These are phyloP conservation scores for Rana temporaria DNA, from an alignment of 2,113 vertebrate genomes.

Conservation along the genomic window DNA sequence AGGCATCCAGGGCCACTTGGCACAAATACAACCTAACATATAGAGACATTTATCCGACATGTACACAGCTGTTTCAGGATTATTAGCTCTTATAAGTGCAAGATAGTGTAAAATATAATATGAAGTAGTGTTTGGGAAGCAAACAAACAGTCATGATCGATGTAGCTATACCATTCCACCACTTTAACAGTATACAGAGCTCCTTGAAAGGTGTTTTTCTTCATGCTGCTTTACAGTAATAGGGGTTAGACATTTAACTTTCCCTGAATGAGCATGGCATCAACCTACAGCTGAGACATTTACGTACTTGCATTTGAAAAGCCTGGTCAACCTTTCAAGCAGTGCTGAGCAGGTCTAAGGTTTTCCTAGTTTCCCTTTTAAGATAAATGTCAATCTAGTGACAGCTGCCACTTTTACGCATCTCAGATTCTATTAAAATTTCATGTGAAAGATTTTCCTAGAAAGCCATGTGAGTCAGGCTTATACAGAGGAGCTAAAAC, in stretches of 20 bases:
- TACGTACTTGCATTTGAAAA: background rate
- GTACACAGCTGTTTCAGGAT: no score
- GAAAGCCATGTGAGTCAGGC: constrained; percentile 4
- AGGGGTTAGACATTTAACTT: background rate
- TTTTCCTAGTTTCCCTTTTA: constrained; percentile 24
- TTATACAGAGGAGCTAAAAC: constrained; percentile 11
- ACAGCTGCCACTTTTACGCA: constrained; percentile 60
- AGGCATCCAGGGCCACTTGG: no score
- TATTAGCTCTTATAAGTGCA: no score
- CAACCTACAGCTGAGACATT: background rate
- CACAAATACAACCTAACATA: no score
- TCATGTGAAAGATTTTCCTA: constrained; percentile 31
- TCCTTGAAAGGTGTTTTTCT: no score
- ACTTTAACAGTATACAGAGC: no score
- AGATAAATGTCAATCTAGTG: constrained; percentile 45
- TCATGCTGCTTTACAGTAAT: background rate
- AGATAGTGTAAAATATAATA: no score
- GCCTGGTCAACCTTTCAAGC: constrained; percentile 34
- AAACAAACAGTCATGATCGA: no score
- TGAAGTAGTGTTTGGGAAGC: no score
- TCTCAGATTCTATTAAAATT: constrained; percentile 55
- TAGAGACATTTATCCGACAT: no score
- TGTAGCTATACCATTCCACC: no score
- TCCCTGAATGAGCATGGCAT: constrained; percentile 5
- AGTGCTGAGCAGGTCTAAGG: background rate